Conservation (phyloP, 2,888 invertebrate genomes). For the Dendrolimus houi region DNA sequence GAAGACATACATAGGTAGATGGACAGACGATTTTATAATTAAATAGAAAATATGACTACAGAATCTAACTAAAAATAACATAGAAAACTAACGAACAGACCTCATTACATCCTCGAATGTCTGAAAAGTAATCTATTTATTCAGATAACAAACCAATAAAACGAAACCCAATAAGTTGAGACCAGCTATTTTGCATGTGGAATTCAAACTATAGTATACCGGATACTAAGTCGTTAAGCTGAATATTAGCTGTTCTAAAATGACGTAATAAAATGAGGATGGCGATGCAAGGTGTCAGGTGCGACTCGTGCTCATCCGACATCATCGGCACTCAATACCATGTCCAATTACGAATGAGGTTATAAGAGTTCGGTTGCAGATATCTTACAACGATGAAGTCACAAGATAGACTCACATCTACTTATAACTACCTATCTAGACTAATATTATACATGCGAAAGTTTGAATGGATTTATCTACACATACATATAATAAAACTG, state of each 20-base stretch:
- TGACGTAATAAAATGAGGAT: constrained; percentile 40
- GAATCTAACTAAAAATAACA: too few relatives aligned
- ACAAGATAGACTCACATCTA: too few relatives aligned
- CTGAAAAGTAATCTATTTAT: too few relatives aligned
- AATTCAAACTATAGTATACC: constrained; percentile 26
- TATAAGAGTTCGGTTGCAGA: background rate
- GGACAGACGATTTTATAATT: too few relatives aligned
- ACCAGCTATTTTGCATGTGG: constrained; percentile 25
- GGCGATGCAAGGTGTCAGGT: constrained; percentile 37
- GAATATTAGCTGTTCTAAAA: constrained; percentile 37
- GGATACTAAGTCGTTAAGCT: constrained; percentile 36
- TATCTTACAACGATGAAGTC: background rate
- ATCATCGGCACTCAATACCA: background rate
- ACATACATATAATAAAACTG: too few relatives aligned
- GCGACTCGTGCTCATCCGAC: constrained; percentile 37
- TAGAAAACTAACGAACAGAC: too few relatives aligned
- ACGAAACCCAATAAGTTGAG: too few relatives aligned
- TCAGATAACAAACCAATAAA: too few relatives aligned
- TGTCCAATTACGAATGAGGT: background rate
- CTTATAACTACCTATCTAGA: too few relatives aligned
- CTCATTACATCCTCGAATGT: too few relatives aligned
- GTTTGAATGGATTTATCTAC: background rate
- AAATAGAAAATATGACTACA: too few relatives aligned
- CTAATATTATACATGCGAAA: background rate
- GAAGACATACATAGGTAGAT: too few relatives aligned